Percentiles rank a stretch among this genome's conserved stretches.
phyloP scores from a whole-genome alignment of 2,797 vertebrate genomes.

The Tachyglossus aculeatus region DNA sequence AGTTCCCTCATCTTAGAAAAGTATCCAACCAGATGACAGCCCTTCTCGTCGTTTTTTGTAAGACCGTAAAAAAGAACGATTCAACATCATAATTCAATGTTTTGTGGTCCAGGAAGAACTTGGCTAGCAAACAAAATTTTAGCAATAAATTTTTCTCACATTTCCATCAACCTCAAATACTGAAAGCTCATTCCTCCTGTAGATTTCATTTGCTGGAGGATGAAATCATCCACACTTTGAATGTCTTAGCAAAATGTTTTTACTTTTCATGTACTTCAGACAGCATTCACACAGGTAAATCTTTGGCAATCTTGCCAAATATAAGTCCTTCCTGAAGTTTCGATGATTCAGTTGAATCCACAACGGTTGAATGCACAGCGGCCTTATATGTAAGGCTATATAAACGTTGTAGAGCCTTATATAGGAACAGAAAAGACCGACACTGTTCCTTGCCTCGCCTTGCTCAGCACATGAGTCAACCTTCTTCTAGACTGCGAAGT shows the following conservation, averaged over 20 bases:
- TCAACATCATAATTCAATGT: constrained; percentile 99
- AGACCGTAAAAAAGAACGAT: constrained; percentile 99
- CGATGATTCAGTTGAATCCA: too few relatives aligned
- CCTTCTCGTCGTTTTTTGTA: constrained; percentile 97
- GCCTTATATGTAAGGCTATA: too few relatives aligned
- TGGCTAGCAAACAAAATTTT: constrained; percentile 99
- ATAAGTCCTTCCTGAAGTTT: too few relatives aligned
- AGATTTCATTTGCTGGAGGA: constrained; percentile 98
- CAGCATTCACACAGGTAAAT: constrained; percentile 99
- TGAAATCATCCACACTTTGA: constrained; percentile 98
- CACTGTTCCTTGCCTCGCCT: too few relatives aligned
- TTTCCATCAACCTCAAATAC: constrained; percentile 99
- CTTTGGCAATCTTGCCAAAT: constrained; percentile 99
- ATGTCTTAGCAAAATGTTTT: constrained; percentile 96
- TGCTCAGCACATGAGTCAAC: too few relatives aligned
- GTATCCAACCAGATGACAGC: constrained; percentile 99
- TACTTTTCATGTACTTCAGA: constrained; percentile 99
- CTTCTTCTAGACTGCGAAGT: too few relatives aligned
- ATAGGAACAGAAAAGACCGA: too few relatives aligned
- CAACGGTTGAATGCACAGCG: too few relatives aligned
- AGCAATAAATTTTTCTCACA: constrained; percentile 99
- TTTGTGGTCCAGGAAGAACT: constrained; percentile 99
- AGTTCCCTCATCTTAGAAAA: too few relatives aligned
- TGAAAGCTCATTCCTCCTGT: constrained; percentile 94
- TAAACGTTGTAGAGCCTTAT: too few relatives aligned